Evolutionary conservation across 2,888 invertebrate species (phyloP), one percentile per base, ranked within the genome.

Genomic region (Dendrolimus houi): DNA sequence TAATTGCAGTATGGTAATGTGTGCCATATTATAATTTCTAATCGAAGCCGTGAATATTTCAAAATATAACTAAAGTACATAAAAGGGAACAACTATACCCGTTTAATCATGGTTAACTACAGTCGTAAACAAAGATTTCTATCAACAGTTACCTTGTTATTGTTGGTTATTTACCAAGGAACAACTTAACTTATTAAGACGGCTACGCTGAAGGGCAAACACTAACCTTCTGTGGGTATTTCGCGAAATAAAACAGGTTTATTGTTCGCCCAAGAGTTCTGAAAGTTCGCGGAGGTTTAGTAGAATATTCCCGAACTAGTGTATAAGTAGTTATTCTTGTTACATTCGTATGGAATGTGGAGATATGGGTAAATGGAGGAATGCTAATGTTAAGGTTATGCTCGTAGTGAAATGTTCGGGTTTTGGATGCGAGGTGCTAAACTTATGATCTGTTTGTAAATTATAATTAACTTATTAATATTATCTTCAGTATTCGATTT

Each of bases 221-320:
- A 62, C 61, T 59, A 61, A 60, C 58, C 58, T 57, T 56, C 55
- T 57, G 52, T 67, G 17, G 57, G 59, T 57, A 52, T 57, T 57
- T 59, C 58, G 54, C 54, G 58, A 47, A 58, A 62, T 56, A 60
- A 61, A 65, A 61, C 58, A 62, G 58, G 29, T 61, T 59, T 60
- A 60, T 60, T 55, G 58, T 64, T 62, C 56, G 59, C 47, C 47
- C 47, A 47, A 47, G 47, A 47, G 9, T 47, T 47, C 29, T 2
- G 47, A 47, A 47, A 47, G 47, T 47, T 47, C 12, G 9, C 12
- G 47, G 3, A 9, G 47, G 12, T 29, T 29, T 47, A 12, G 47
- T 8, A 47, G 47, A 47, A 47, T 47, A 47, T 47, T 47, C 12
- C 9, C 47, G 9, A 47, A 47, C 47, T 47, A 47, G 8, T 47